Percentiles rank a stretch among this genome's conserved stretches.
phyloP scores from a whole-genome alignment of 2,113 vertebrate genomes.

The Heptranchias perlo region DNA sequence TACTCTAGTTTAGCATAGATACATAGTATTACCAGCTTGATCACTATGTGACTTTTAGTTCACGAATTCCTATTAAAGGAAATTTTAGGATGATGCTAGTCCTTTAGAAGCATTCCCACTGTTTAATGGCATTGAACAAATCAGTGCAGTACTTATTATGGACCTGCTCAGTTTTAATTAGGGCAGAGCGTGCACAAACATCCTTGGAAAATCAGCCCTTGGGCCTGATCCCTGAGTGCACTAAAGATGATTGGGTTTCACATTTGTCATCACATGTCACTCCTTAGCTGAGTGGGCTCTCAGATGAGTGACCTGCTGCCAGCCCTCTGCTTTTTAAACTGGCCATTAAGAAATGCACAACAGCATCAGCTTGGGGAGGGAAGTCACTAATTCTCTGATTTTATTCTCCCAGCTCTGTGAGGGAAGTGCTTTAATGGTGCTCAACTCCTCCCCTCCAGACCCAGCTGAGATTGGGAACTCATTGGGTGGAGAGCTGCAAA shows the following conservation, averaged over 20 bases:
- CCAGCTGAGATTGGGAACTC: background rate
- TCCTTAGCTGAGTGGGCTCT: background rate
- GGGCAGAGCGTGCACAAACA: background rate
- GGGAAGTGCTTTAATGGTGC: background rate
- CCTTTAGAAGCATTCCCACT: background rate
- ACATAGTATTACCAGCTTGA: background rate
- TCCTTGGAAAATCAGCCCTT: background rate
- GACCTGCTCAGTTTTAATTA: background rate
- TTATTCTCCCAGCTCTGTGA: background rate
- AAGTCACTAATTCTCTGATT: background rate
- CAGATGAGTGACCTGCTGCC: background rate
- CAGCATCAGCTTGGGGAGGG: background rate
- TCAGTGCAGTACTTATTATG: background rate
- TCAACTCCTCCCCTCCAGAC: background rate
- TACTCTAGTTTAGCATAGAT: background rate
- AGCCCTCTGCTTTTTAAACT: background rate
- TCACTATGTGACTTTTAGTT: conserved; percentile 1
- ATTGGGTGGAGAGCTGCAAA: background rate
- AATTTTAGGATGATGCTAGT: background rate
- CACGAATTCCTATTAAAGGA: background rate
- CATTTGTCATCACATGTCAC: background rate
- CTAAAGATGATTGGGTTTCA: background rate
- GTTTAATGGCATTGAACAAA: background rate
- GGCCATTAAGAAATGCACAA: background rate
- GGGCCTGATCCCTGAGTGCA: background rate